Conservation (phyloP, 2,888 invertebrate species). For the Pyrrhia umbra region DNA sequence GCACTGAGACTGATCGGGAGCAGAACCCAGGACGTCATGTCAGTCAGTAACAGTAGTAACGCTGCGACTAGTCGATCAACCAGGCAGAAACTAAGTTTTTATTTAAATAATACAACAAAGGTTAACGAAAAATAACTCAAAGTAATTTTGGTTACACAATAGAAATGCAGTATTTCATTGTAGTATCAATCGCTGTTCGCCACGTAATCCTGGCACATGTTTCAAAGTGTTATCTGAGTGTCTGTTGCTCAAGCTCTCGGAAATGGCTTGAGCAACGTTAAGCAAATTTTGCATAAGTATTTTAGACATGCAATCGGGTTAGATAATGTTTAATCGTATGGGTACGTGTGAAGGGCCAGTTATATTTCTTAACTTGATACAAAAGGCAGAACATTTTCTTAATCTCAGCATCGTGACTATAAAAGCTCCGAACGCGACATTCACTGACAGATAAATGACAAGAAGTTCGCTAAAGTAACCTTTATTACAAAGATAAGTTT, state of each 20-base stretch:
- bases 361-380: background rate
- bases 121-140: background rate
- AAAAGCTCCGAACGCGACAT: too few species aligned
- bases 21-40: too few species aligned
- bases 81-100: background rate
- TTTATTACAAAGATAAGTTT: too few species aligned
- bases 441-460: too few species aligned
- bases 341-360: background rate
- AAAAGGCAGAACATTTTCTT: too few species aligned
- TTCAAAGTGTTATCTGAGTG: constrained; percentile 30
- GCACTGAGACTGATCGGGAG: too few species aligned
- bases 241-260: constrained; percentile 36
- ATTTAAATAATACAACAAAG: too few species aligned
- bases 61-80: too few species aligned
- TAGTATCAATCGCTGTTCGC: constrained; percentile 26
- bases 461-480: too few species aligned
- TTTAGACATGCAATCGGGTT: constrained; percentile 20
- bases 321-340: background rate
- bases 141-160: constrained; percentile 33
- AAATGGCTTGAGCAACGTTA: constrained; percentile 27
- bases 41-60: too few species aligned
- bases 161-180: constrained; percentile 28
- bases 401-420: too few species aligned
- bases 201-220: constrained; percentile 36
- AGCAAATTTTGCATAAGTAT: constrained; percentile 21